These are phyloP conservation scores for Phainopepla nitens DNA, from an alignment of 2,113 vertebrate species.

Conservation along the genomic window DNA sequence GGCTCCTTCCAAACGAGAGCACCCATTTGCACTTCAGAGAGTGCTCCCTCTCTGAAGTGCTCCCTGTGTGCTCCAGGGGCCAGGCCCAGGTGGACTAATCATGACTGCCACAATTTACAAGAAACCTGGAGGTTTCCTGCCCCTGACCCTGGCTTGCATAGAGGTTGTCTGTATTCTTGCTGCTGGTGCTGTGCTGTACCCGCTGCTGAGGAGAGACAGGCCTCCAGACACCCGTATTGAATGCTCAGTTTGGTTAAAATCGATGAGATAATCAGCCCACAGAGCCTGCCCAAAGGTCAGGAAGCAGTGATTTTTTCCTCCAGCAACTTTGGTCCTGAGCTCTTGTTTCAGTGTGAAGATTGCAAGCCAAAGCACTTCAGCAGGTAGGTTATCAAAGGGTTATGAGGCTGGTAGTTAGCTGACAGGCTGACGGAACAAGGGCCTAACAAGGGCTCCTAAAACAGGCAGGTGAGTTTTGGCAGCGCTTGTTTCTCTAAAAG, in stretches of 20 bases:
- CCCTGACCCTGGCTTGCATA: not conserved
- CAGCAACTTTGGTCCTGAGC: not conserved
- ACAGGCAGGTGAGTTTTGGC: not conserved
- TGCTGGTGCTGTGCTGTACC: not conserved
- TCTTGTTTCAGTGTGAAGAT: not conserved
- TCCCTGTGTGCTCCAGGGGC: fast-evolving
- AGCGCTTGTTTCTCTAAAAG: fast-evolving
- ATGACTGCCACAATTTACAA: not conserved
- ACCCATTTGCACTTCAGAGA: not conserved
- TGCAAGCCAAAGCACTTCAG: not conserved
- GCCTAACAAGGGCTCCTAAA: not conserved
- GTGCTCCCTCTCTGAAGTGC: not conserved
- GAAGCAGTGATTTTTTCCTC: conserved; percentile 5
- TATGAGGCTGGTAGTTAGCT: not conserved
- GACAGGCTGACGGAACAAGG: not conserved
- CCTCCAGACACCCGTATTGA: not conserved
- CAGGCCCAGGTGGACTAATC: fast-evolving
- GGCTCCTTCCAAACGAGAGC: not conserved
- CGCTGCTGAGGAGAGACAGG: not conserved
- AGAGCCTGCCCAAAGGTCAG: conserved; percentile 36
- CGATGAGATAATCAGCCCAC: conserved; percentile 16
- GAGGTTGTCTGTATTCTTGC: not conserved
- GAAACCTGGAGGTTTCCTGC: not conserved
- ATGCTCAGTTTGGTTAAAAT: not conserved
- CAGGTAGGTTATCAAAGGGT: not conserved